Percentiles rank a stretch among this genome's conserved stretches.
Evolutionary conservation across 2,888 invertebrate species (phyloP).

Genomic region (Amphiduros pacificus): DNA sequence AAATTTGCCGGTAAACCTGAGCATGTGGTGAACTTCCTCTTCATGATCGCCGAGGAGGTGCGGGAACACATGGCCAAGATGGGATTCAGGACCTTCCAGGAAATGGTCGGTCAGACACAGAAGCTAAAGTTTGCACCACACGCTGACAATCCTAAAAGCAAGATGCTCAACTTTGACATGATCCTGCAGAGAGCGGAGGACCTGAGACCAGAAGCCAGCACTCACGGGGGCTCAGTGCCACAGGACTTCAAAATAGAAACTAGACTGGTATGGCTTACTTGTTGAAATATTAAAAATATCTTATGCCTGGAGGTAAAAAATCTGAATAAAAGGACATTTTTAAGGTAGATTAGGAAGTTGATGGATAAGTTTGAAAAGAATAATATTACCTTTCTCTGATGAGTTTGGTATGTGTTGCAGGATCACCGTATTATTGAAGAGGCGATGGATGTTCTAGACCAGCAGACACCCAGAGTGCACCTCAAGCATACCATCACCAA

Average conservation of each 20-base stretch:
- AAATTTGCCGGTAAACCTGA: conserved; percentile 98
- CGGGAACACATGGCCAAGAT: conserved; percentile 88
- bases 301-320: too few species aligned
- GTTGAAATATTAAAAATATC: conserved; percentile 1
- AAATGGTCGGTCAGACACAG: conserved; percentile 69
- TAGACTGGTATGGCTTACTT: conserved; percentile 46
- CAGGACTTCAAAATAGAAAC: conserved; percentile 66
- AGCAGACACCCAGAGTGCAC: conserved; percentile 69
- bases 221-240: conserved; percentile 81
- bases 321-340: too few species aligned
- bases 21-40: conserved; percentile 95
- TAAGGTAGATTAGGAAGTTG: too few species aligned
- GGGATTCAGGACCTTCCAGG: conserved; percentile 85
- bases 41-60: conserved; percentile 95
- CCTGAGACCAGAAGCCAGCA: conserved; percentile 86
- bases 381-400: too few species aligned
- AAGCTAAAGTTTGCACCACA: conserved; percentile 69
- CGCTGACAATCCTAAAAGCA: conserved; percentile 77
- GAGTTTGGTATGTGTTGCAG: conserved; percentile 21
- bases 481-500: conserved; percentile 83
- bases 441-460: conserved; percentile 75
- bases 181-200: conserved; percentile 87
- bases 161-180: conserved; percentile 79
- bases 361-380: too few species aligned
- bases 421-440: conserved; percentile 65